These are phyloP conservation scores for Ecliptopera silaceata DNA, from an alignment of 2,888 invertebrate species.

Conservation along the genomic window DNA sequence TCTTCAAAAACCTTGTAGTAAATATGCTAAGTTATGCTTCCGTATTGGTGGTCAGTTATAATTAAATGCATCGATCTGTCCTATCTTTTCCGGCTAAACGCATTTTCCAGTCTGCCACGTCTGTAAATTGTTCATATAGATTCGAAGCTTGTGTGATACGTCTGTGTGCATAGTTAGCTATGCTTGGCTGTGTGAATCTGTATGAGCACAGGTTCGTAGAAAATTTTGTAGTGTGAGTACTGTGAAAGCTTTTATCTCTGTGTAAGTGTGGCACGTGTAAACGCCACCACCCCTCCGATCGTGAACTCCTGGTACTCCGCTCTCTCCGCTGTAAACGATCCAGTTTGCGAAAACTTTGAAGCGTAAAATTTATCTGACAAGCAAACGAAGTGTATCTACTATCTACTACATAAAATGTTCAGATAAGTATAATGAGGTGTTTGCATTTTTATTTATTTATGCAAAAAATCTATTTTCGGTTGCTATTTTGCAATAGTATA, in stretches of 20 bases:
- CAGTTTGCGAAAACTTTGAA: conserved; percentile 66
- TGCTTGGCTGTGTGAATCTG: conserved; percentile 14
- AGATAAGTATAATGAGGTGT: conserved; percentile 33
- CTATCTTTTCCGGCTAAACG: conserved; percentile 67
- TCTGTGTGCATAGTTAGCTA: conserved; percentile 11
- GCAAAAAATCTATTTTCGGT: not conserved
- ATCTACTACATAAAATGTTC: conserved; percentile 34
- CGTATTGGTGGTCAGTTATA: conserved; percentile 19
- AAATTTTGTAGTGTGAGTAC: conserved; percentile 13
- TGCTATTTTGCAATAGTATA: too few species aligned
- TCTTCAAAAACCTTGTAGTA: conserved; percentile 24
- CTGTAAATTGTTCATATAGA: conserved; percentile 54
- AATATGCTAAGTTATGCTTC: not conserved
- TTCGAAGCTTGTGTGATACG: conserved; percentile 38
- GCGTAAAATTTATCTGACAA: conserved; percentile 68
- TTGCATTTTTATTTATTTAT: conserved; percentile 2
- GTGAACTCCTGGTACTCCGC: conserved; percentile 59
- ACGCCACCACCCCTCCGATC: conserved; percentile 41
- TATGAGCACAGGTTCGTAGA: conserved; percentile 29
- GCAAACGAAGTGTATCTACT: conserved; percentile 54
- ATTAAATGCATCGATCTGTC: conserved; percentile 57
- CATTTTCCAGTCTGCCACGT: conserved; percentile 69
- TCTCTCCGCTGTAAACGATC: conserved; percentile 68
- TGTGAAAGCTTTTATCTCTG: conserved; percentile 33
- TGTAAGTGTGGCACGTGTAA: conserved; percentile 71